Base-by-base conservation (phyloP, 35 echinoderm and acorn worm genomes). In the Ophioderma brevispina region DNA sequence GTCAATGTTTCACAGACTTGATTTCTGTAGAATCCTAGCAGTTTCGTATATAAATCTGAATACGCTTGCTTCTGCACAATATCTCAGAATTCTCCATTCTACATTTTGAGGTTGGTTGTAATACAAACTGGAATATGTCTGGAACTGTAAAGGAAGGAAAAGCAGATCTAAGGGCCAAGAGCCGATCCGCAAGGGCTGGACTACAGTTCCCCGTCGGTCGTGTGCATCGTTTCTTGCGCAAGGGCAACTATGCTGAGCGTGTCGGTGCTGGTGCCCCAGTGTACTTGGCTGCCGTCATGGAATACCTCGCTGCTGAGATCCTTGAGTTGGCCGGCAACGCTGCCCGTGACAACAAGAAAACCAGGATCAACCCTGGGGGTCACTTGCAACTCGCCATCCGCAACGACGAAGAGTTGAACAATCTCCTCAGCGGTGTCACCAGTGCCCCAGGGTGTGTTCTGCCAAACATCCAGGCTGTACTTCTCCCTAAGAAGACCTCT, bases 101-200 rank as follows among this genome's bases (percentile, higher is more conserved):
- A n/a, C n/a, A n/a, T n/a, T n/a, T n/a, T n/a, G n/a, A n/a, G n/a
- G n/a, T n/a, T n/a, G n/a, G n/a, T n/a, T n/a, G n/a, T n/a, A 40
- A 40, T 0, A 59, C 34, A 84, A 0, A n/a, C 14, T 49, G 31
- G 39, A 84, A 31, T 32, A 86, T 86, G 84, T 77, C 84, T 75
- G 84, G 84, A 70, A 50, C 55, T 76, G 84, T 50, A 8, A 86
- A 86, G 37, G 84, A 59, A 86, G 84, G 55, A 75, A 86, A 86
- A 31, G 11, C 25, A 37, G 55, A 59, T 50, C 13, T 59, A 0
- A 86, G 76, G 84, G 84, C 84, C 10, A 86, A 86, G 84, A 86
- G 84, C 84, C 84, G 84, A 38, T 86, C 84, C 76, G 6, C 59
- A n/a, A 59, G 84, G 34, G 84, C 84, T 64, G 84, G 84, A n/a